Evolutionary conservation across 2,113 vertebrate species (phyloP), one percentile per base, ranked within the genome.

Genomic region (Tragelaphus strepsiceros): DNA sequence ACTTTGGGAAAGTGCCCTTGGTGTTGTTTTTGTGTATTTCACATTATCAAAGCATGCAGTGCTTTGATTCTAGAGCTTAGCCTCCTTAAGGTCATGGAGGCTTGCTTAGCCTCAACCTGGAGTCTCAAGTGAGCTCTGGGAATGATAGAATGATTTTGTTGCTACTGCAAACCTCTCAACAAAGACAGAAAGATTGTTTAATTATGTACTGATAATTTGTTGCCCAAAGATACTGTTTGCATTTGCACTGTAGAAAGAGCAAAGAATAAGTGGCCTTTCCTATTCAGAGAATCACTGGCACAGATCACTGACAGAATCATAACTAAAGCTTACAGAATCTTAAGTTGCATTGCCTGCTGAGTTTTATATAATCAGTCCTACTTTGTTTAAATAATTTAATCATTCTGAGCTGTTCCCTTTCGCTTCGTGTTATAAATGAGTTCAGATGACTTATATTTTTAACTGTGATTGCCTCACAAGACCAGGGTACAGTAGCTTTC

Each of bases 341-440:
- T 77, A 67, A 90, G 15, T 46, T 71, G 17, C 80, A 14, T 49
- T 28, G 12, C 3, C 21, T 95, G 8, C 92, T 16, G 2, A 46
- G 32, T 81, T 93, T 91, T 96, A 49, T 80, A 21, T 62, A 43
- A 87, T 62, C 74, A 80, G 0, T 92, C 82, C 35, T 96, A 12
- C 30, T 95, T 85, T 95, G 61, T 91, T 96, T 84, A 71, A 82
- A 74, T 91, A 86, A 56, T 92, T 32, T 61, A 95, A 49, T 91
- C 54, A 90, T 58, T 59, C 91, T 39, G 6, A 10, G 14, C 19
- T 62, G 14, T 81, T 96, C 89, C 21, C 59, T 81, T 96, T 78
- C 32, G 56, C 30, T 93, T 92, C 28, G 26, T 95, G 94, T 85
- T 87, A 80, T 9, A 95, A 91, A 92, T 35, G 19, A 46, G 2